phyloP scores from a whole-genome alignment of 1,140 invertebrate species.

The Drosophila sp. region DNA sequence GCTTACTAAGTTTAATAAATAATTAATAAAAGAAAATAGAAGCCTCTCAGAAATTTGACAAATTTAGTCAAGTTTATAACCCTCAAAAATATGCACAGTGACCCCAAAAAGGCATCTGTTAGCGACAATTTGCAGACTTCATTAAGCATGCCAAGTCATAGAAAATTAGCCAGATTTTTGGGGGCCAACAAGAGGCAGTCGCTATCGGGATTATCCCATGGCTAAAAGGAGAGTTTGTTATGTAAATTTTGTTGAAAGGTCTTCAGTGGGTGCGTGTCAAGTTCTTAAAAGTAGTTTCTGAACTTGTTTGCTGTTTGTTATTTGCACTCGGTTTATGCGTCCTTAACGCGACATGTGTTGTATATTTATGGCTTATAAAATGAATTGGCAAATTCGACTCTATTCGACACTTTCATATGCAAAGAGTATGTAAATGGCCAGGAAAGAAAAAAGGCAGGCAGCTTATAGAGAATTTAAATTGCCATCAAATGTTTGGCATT shows the following conservation, averaged over 20 bases:
- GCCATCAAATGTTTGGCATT: conserved; percentile 58
- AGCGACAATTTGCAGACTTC: conserved; percentile 46
- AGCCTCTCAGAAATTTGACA: not conserved
- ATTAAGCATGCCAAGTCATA: conserved; percentile 54
- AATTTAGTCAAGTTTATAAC: conserved; percentile 16
- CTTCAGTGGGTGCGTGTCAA: conserved; percentile 36
- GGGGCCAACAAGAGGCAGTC: conserved; percentile 11
- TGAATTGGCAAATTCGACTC: conserved; percentile 54
- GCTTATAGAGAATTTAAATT: conserved; percentile 65
- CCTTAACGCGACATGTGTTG: conserved; percentile 53
- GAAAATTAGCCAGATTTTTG: conserved; percentile 53
- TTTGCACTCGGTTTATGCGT: conserved; percentile 34
- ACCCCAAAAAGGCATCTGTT: conserved; percentile 26
- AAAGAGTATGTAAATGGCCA: conserved; percentile 50
- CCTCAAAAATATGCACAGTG: conserved; percentile 4
- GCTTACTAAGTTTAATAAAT: too few species aligned
- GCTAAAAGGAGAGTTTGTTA: conserved; percentile 32
- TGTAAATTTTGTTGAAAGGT: conserved; percentile 46
- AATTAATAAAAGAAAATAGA: not conserved
- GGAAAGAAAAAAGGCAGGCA: conserved; percentile 33
- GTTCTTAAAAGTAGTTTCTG: conserved; percentile 56
- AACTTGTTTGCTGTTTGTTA: conserved; percentile 45
- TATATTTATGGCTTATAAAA: conserved; percentile 67
- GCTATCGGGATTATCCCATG: not conserved
- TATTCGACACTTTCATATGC: conserved; percentile 49